Conservation (phyloP, 2,888 invertebrate species). For the Bombylius major region DNA sequence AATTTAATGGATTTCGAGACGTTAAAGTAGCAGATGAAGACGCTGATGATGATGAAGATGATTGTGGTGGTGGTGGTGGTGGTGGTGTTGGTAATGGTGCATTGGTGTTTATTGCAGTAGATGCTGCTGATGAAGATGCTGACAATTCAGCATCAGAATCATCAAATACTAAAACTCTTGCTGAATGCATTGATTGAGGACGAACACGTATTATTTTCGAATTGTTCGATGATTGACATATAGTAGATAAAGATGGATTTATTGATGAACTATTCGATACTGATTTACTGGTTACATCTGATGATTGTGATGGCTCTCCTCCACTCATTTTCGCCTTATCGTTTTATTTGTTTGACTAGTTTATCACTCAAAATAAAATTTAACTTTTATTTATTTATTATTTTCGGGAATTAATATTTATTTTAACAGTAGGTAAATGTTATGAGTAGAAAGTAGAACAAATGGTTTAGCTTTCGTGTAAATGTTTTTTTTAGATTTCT, state of each 20-base stretch:
- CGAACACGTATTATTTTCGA: conserved; percentile 15
- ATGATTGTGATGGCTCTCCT: conserved; percentile 1
- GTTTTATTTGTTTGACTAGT: no score
- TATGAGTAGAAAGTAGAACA: no score
- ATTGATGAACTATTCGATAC: conserved; percentile 3
- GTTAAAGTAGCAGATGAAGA: neutral
- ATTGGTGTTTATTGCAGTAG: neutral
- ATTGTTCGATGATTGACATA: neutral
- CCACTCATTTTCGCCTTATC: conserved; percentile 2
- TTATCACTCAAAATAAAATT: no score
- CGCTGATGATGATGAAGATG: conserved; percentile 5
- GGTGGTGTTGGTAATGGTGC: neutral
- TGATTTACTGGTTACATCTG: neutral
- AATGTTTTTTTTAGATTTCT: no score
- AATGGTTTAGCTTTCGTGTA: no score
- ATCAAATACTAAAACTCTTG: conserved; percentile 64
- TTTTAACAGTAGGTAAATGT: no score
- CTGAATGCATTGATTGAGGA: conserved; percentile 55
- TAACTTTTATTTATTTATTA: no score
- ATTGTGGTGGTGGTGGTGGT: neutral
- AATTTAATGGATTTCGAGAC: neutral
- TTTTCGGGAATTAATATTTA: no score
- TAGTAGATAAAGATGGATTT: neutral
- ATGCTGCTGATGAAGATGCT: neutral
- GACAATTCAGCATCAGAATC: conserved; percentile 47